A percentile compares a stretch with the other conserved stretches of the same genome.
phyloP scores from a whole-genome alignment of 2,888 invertebrate genomes.

The Tanaodytes sp. region DNA sequence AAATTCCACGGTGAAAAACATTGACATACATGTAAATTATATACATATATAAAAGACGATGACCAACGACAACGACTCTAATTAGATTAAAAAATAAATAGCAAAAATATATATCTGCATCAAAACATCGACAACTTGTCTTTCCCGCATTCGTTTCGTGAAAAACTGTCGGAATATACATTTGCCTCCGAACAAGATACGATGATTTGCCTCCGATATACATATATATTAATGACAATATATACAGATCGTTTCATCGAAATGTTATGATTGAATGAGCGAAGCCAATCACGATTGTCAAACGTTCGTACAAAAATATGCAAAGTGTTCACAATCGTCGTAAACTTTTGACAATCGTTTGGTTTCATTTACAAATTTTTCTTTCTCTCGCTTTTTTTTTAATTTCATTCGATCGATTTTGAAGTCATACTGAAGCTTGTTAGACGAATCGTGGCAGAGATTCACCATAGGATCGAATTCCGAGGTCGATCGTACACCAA shows the following conservation, averaged over 20 bases:
- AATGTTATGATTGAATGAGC: conserved; percentile 24
- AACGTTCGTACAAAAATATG: conserved; percentile 30
- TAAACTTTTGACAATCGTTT: conserved; percentile 28
- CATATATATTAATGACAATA: conserved; percentile 48
- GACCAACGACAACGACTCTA: conserved; percentile 53
- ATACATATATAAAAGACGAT: conserved; percentile 56
- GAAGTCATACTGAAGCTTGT: conserved; percentile 23
- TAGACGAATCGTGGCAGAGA: conserved; percentile 41
- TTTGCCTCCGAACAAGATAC: conserved; percentile 54
- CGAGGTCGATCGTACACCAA: conserved; percentile 29
- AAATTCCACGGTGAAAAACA: conserved; percentile 51
- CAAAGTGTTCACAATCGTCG: conserved; percentile 9
- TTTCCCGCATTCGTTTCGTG: conserved; percentile 51
- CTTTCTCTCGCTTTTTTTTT: too few relatives aligned
- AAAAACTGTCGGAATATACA: conserved; percentile 56
- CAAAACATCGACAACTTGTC: conserved; percentile 54
- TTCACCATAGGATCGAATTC: conserved; percentile 28
- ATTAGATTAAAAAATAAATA: conserved; percentile 55
- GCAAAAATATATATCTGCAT: conserved; percentile 56
- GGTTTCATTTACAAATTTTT: conserved; percentile 21
- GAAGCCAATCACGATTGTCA: conserved; percentile 28
- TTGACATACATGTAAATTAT: conserved; percentile 54
- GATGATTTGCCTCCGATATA: conserved; percentile 54
- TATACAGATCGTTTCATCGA: conserved; percentile 42
- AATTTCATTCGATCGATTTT: conserved; percentile 16